phyloP scores from a whole-genome alignment of 2,888 invertebrate genomes.

The Ormyrus labotus region DNA sequence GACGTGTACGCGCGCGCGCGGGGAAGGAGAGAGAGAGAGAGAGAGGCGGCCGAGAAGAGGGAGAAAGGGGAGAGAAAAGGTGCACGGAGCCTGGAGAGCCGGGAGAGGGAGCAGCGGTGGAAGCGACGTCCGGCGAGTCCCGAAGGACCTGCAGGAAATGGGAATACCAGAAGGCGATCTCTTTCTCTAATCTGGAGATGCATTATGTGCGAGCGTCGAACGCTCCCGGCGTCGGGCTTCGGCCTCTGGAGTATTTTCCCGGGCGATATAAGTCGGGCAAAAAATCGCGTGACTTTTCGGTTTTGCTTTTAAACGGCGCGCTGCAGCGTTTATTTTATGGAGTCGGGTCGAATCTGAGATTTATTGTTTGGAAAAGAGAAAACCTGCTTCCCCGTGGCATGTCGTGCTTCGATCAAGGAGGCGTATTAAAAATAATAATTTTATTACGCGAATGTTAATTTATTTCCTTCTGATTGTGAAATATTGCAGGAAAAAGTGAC shows the following conservation, averaged over 20 bases:
- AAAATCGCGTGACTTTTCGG: too few species aligned
- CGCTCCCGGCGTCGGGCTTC: background rate
- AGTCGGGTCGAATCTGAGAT: too few species aligned
- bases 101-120: background rate
- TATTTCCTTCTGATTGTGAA: too few species aligned
- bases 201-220: constrained; percentile 3
- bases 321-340: too few species aligned
- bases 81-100: background rate
- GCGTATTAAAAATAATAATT: too few species aligned
- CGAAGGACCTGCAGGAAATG: constrained; percentile 59
- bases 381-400: too few species aligned
- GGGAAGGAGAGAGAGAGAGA: constrained; percentile 4
- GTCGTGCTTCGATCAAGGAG: too few species aligned
- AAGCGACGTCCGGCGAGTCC: constrained; percentile 37
- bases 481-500: too few species aligned
- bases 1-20: too few species aligned
- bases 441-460: too few species aligned
- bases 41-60: background rate
- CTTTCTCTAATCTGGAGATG: constrained; percentile 27
- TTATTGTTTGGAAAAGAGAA: too few species aligned
- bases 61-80: constrained; percentile 5
- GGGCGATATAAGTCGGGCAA: background rate
- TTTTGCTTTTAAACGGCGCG: too few species aligned
- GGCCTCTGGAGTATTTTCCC: background rate
- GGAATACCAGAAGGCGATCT: constrained; percentile 52